phyloP scores from a whole-genome alignment of 2,888 invertebrate species.

The Patella pellucida region DNA sequence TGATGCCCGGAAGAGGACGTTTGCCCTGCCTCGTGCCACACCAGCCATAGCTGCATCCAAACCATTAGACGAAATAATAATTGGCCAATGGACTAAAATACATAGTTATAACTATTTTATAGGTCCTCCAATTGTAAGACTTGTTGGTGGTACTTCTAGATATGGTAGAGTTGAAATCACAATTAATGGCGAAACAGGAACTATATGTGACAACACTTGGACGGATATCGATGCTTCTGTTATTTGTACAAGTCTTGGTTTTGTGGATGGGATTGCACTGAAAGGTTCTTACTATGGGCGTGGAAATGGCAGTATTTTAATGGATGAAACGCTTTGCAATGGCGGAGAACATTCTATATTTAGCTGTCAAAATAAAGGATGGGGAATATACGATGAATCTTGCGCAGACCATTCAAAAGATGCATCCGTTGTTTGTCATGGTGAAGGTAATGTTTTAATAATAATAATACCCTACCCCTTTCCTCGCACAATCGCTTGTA shows the following conservation, averaged over 20 bases:
- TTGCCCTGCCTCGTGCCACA: too few relatives aligned
- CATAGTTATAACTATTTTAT: too few relatives aligned
- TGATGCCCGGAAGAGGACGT: too few relatives aligned
- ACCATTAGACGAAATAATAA: too few relatives aligned
- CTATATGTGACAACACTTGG: slow-evolving; percentile 57
- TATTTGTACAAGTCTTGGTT: slow-evolving; percentile 51
- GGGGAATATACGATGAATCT: slow-evolving; percentile 37
- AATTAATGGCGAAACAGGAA: slow-evolving; percentile 48
- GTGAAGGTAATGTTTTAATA: slow-evolving; percentile 43
- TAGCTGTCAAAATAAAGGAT: slow-evolving; percentile 49
- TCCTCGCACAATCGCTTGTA: too few relatives aligned
- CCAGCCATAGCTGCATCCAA: too few relatives aligned
- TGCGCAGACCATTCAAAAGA: slow-evolving; percentile 50
- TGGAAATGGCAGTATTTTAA: slow-evolving; percentile 49
- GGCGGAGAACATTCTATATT: slow-evolving; percentile 49
- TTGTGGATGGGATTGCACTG: slow-evolving; percentile 43
- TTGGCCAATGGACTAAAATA: too few relatives aligned
- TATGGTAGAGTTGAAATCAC: slow-evolving; percentile 55
- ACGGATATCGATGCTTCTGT: slow-evolving; percentile 53
- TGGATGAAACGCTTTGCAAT: slow-evolving; percentile 50
- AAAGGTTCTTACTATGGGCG: slow-evolving; percentile 46
- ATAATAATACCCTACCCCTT: too few relatives aligned
- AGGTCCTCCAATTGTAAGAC: slow-evolving; percentile 23
- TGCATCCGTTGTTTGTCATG: slow-evolving; percentile 52
- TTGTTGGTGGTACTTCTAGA: slow-evolving; percentile 46